Evolutionary conservation across 2,888 invertebrate genomes (phyloP).

Genomic region (Drosophila meridiana): DNA sequence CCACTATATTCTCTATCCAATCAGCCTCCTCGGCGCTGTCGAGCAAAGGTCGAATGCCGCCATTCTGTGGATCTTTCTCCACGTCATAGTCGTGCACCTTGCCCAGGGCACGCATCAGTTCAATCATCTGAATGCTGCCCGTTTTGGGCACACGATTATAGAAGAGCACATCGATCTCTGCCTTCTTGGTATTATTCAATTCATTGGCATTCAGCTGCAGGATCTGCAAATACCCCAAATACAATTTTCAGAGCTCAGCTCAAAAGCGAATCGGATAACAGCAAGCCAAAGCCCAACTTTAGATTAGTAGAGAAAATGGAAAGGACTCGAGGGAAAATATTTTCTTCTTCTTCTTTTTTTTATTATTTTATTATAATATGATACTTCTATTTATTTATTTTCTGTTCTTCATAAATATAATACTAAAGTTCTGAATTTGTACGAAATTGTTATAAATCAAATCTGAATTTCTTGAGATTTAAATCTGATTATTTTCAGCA

Average conservation of each 20-base stretch:
- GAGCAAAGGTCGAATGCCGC: slow-evolving; percentile 69
- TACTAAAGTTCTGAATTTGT: slow-evolving; percentile 20
- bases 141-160: slow-evolving; percentile 84
- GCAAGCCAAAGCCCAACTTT: slow-evolving; percentile 34
- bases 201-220: slow-evolving; percentile 88
- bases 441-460: not conserved
- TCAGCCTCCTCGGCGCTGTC: slow-evolving; percentile 66
- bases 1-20: slow-evolving; percentile 74
- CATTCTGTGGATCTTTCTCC: slow-evolving; percentile 76
- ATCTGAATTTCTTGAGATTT: not conserved
- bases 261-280: not conserved
- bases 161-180: slow-evolving; percentile 90
- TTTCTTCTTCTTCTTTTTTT: not conserved
- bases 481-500: too few species aligned
- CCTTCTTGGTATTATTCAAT: slow-evolving; percentile 92
- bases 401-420: not conserved
- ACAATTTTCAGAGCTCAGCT: not conserved
- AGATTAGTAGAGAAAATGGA: slow-evolving; percentile 63
- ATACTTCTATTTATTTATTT: too few species aligned
- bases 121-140: slow-evolving; percentile 79
- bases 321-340: slow-evolving; percentile 30
- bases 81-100: slow-evolving; percentile 78
- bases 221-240: slow-evolving; percentile 81
- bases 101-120: slow-evolving; percentile 76
- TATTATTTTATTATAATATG: too few species aligned